Evolutionary conservation across 1,140 invertebrate species (phyloP), one percentile per base, ranked within the genome.

Genomic region (Epicauta chinensis): DNA sequence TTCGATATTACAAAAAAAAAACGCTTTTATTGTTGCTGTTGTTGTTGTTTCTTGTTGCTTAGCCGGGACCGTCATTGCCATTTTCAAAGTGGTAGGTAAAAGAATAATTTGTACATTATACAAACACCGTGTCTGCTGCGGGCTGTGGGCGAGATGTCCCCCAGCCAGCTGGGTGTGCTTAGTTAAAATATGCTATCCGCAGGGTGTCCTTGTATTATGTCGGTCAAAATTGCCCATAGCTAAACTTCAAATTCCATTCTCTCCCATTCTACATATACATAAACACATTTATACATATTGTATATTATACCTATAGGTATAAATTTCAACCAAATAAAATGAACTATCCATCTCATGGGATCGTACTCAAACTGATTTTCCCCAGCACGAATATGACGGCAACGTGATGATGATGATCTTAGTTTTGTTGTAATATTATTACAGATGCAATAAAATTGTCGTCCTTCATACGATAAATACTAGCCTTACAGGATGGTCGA

Each of bases 131-230:
- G 60, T 53, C 56, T 53, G 55, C 60, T 53, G 36, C 46, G 40
- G 58, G 60, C 60, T 45, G 55, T 58, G 58, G 55, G 60, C 55
- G 58, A 58, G 54, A 61, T 60, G 17, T 32, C 60, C 53, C 16
- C 34, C 23, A 46, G 60, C 53, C 35, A 16, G 51, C 42, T 58
- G 55, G 57, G 60, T 56, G 53, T 51, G 55, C 53, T 55, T 58
- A 23, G 23, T 23, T 62, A 60, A 62, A 62, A 62, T 62, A 62
- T 62, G 60, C 52, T 51, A 41, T 50, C 60, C 60, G 44, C 43
- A 53, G 58, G 60, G 58, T 56, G 58, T 58, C 53, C 60, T 62
- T 58, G 58, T 57, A 53, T 60, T 54, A 41, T 53, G 55, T 60
- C 58, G 58, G 51, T 53, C 49, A 40, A 41, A 53, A 54, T 34